Conservation (phyloP, 2,113 vertebrate species). For the Protobothrops flavoviridis region DNA sequence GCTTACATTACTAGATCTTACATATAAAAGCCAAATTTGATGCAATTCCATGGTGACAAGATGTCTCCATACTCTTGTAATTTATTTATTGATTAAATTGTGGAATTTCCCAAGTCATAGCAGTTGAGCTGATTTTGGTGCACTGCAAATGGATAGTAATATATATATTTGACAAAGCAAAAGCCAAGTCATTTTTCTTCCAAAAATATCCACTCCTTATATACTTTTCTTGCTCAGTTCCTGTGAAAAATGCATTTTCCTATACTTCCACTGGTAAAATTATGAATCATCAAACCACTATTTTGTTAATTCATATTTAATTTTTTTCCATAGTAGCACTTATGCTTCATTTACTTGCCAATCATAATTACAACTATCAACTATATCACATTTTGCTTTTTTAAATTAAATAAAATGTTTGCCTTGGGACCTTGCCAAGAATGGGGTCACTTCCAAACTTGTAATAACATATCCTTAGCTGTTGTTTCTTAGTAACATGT, state of each 20-base stretch:
- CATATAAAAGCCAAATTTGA: slow-evolving; percentile 19
- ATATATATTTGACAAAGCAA: slow-evolving; percentile 20
- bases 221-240: not conserved
- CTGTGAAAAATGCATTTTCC: slow-evolving; percentile 16
- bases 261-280: slow-evolving; percentile 37
- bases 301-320: slow-evolving; percentile 37
- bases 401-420: slow-evolving; percentile 69
- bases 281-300: slow-evolving; percentile 54
- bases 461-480: slow-evolving; percentile 67
- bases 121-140: not conserved
- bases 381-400: slow-evolving; percentile 64
- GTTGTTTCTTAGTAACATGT: slow-evolving; percentile 72
- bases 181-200: not conserved
- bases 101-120: not conserved
- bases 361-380: slow-evolving; percentile 65
- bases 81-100: not conserved
- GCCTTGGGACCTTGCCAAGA: slow-evolving; percentile 59
- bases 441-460: slow-evolving; percentile 71
- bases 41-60: not conserved
- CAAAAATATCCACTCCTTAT: not conserved
- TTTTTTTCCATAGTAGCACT: slow-evolving; percentile 47
- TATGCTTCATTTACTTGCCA: slow-evolving; percentile 58
- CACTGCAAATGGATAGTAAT: not conserved
- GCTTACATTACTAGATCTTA: slow-evolving; percentile 43
- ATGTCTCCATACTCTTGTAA: not conserved